These are phyloP conservation scores for Aplochiton taeniatus DNA, from an alignment of 2,797 vertebrate species.

Conservation along the genomic window DNA sequence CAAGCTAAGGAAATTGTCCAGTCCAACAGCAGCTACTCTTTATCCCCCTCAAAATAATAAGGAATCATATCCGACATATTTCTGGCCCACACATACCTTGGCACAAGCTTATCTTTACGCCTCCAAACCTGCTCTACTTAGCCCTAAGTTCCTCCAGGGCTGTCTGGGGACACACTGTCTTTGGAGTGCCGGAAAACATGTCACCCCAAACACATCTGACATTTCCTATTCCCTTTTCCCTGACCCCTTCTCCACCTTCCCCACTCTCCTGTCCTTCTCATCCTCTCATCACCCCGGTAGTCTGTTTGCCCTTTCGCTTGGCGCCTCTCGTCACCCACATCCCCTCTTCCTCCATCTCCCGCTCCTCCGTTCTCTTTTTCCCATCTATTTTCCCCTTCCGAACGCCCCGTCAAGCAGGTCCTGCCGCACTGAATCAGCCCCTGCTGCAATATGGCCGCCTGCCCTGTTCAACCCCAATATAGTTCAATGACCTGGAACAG, in stretches of 20 bases:
- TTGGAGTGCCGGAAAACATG: background rate
- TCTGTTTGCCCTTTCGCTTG: background rate
- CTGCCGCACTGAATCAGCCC: conserved; percentile 19
- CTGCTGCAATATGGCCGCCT: conserved; percentile 41
- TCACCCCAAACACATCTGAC: conserved; percentile 4
- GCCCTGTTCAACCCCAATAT: conserved; percentile 52
- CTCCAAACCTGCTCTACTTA: background rate
- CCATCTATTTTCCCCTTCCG: background rate
- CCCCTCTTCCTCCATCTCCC: background rate
- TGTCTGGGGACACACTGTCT: background rate
- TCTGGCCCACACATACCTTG: too few species aligned
- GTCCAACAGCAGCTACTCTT: too few species aligned
- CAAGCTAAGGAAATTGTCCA: too few species aligned
- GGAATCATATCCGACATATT: too few species aligned
- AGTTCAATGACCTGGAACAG: conserved; percentile 57
- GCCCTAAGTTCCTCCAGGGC: background rate
- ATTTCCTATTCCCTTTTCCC: conserved; percentile 1
- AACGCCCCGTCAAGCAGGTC: conserved; percentile 20
- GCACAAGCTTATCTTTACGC: background rate
- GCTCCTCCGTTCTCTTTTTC: conserved; percentile 2
- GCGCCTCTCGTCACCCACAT: background rate
- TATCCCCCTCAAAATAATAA: too few species aligned
- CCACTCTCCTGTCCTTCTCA: conserved; percentile 18
- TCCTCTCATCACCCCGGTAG: background rate
- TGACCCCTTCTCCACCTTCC: background rate